Base-by-base conservation (phyloP, 2,797 vertebrate genomes). In the Triplophysa bombifrons region DNA sequence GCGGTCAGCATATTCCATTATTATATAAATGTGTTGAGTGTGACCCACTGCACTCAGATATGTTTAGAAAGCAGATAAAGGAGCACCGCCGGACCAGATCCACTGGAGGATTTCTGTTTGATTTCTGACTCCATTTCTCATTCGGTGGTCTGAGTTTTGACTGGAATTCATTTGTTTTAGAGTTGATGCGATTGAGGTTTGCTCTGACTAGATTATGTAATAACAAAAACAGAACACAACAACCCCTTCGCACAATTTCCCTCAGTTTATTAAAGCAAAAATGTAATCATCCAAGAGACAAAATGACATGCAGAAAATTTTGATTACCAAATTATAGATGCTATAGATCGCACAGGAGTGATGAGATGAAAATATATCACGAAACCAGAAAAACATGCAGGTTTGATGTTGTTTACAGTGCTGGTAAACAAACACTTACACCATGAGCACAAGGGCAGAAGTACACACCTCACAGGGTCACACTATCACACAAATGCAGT, bases 181-280 rank as follows among this genome's bases (percentile, higher is more conserved):
- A 48, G 65, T 48, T 65, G 76, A 65, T 70, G 19, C 7, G 48
- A 58, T 53, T 68, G 65, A 72, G 61, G 80, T 80, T 67, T 50
- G 74, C 71, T 72, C 83, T 78, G 56, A 72, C 79, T 73, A 73
- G 82, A 76, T 86, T 87, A 81, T 53, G 70, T 85, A 86, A 85
- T 3, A 27, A 22, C 78, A 80, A 72, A 66, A 80, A 71, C 72
- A 74, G 46, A 76, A 63, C 46, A 53, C 69, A 68, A 76, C 44
- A 44, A 12, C 61, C 27, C 22, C 50, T 58, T 22, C 20, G 3
- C 55, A 22, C 61, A 60, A 1, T 51, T 66, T 79, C 72, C 80
- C 41, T 61, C 46, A 55, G 53, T 60, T 74, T 48, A n/a, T 80
- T 63, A 71, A 63, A 61, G 71, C 17, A 68, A 53, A 56, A 69